Conservation (phyloP, 2,888 invertebrate genomes). For the Emmelina monodactyla region DNA sequence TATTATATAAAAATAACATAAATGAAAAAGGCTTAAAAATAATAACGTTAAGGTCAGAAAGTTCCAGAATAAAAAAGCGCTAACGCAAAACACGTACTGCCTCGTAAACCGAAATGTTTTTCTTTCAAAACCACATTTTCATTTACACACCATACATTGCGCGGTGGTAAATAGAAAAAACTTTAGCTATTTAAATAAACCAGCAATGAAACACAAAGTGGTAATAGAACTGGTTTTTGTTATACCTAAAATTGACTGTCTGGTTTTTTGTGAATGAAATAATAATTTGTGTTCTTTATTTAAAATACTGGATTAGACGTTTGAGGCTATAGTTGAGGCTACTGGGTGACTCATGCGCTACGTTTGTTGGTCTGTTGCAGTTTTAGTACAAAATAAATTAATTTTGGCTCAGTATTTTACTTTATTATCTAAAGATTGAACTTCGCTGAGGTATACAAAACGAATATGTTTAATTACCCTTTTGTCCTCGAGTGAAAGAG, state of each 20-base stretch:
- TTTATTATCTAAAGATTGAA: neutral
- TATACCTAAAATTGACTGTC: conserved; percentile 25
- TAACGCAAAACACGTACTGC: conserved; percentile 22
- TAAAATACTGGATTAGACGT: conserved; percentile 24
- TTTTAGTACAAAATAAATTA: conserved; percentile 7
- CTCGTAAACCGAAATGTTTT: conserved; percentile 12
- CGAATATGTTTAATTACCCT: no score
- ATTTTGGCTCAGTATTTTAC: neutral
- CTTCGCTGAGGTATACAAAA: neutral
- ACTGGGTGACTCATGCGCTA: conserved; percentile 32
- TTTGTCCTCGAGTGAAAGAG: no score
- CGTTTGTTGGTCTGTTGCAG: conserved; percentile 8
- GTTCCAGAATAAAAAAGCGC: no score
- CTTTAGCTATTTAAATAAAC: neutral
- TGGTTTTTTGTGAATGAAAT: conserved; percentile 33
- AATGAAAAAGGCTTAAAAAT: no score
- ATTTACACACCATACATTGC: conserved; percentile 6
- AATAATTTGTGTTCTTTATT: conserved; percentile 26
- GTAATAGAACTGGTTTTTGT: conserved; percentile 17
- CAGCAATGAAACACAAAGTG: conserved; percentile 14
- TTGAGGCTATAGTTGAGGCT: no score
- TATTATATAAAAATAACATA: no score
- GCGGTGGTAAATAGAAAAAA: neutral
- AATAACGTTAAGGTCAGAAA: no score
- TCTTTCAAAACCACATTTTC: conserved; percentile 1